Evolutionary conservation across 2,888 invertebrate genomes (phyloP).

Genomic region (Drosophila setosimentum): DNA sequence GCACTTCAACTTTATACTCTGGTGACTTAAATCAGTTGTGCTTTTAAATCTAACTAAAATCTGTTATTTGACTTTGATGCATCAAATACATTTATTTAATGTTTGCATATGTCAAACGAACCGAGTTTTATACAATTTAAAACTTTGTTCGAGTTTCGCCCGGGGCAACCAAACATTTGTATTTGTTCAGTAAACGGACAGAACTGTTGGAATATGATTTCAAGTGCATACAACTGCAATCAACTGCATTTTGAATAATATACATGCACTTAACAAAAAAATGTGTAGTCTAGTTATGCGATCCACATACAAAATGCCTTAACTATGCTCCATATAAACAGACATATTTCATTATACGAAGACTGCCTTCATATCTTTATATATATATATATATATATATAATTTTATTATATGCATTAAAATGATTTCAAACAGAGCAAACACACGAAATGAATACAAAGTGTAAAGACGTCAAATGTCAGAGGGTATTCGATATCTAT

Average conservation of each 20-base stretch:
- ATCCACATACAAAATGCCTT: neutral
- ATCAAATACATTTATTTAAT: constrained; percentile 21
- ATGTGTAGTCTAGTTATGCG: neutral
- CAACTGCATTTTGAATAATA: neutral
- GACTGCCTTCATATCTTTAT: neutral
- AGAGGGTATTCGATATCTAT: neutral
- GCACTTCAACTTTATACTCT: neutral
- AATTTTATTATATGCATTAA: neutral
- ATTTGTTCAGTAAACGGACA: constrained; percentile 33
- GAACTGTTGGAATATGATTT: constrained; percentile 30
- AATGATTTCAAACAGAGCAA: neutral
- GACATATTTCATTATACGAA: neutral
- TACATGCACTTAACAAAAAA: constrained; percentile 7
- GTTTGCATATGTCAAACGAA: constrained; percentile 27
- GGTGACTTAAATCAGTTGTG: too few relatives aligned
- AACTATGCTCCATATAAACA: too few relatives aligned
- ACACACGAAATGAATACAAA: neutral
- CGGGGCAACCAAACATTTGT: neutral
- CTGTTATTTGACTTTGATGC: neutral
- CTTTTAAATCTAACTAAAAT: neutral
- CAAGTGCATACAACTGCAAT: neutral
- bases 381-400: neutral
- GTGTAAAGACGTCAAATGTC: neutral
- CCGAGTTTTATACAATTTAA: constrained; percentile 7
- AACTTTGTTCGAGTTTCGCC: constrained; percentile 8